Percentiles rank a stretch among this genome's conserved stretches.
These are phyloP conservation scores for Laticauda laticaudata DNA, from an alignment of 2,113 vertebrate species.

Conservation along the genomic window DNA sequence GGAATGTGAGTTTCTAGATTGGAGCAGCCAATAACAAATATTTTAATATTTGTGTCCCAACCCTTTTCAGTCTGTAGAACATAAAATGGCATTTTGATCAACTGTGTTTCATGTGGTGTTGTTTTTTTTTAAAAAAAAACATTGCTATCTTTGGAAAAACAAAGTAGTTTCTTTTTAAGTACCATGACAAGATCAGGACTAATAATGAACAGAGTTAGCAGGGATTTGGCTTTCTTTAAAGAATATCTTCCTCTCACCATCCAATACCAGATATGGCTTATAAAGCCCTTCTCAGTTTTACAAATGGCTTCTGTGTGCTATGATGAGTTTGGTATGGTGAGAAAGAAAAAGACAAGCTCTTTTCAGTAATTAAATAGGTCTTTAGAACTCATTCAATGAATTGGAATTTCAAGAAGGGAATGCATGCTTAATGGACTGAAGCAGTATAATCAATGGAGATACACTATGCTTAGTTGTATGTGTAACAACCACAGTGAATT, in stretches of 20 bases:
- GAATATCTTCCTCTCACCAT: background rate
- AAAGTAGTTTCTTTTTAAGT: conserved; percentile 9
- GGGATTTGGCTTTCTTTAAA: background rate
- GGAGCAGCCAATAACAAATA: background rate
- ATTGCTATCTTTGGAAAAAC: background rate
- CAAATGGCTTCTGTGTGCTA: background rate
- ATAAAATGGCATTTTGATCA: background rate
- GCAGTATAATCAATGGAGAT: too few species aligned
- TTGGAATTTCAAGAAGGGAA: background rate
- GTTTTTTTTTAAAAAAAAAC: background rate
- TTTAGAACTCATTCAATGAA: background rate
- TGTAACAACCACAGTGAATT: background rate
- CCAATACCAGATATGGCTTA: background rate
- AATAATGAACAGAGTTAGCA: background rate
- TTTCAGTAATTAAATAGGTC: background rate
- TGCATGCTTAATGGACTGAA: background rate
- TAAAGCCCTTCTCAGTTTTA: background rate
- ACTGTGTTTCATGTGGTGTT: background rate
- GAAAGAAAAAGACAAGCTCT: background rate
- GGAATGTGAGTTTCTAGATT: background rate
- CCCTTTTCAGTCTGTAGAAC: background rate
- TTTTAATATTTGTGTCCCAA: background rate
- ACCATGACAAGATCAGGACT: background rate
- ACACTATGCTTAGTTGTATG: background rate
- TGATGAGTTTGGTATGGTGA: background rate